Evolutionary conservation across 2,888 invertebrate species (phyloP).

Genomic region (Trachelus iudaicus): DNA sequence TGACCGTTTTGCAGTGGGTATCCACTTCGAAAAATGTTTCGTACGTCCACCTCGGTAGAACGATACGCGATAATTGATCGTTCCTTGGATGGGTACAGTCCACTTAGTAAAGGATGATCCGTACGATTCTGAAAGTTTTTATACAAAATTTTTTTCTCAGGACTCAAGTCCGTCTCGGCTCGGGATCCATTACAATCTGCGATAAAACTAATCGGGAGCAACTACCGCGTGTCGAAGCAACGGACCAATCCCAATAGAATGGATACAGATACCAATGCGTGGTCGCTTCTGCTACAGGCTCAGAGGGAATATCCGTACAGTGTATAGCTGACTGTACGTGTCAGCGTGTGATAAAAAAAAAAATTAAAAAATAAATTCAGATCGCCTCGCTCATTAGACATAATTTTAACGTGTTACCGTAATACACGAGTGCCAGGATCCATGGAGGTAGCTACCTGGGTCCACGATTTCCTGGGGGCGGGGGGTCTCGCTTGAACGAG

Average conservation of each 20-base stretch:
- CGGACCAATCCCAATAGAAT: slow-evolving; percentile 1
- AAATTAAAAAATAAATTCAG: not conserved
- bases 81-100: not conserved
- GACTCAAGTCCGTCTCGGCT: not conserved
- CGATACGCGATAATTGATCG: not conserved
- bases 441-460: not conserved
- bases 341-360: not conserved
- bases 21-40: not conserved
- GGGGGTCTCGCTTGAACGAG: slow-evolving; percentile 25
- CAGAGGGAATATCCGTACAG: not conserved
- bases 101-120: not conserved
- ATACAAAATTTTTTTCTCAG: not conserved
- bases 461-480: not conserved
- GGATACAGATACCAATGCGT: not conserved
- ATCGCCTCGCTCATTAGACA: slow-evolving; percentile 1
- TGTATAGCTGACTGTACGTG: not conserved
- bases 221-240: slow-evolving; percentile 39
- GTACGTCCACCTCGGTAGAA: not conserved
- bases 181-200: not conserved
- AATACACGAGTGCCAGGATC: not conserved
- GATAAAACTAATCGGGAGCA: slow-evolving; percentile 23
- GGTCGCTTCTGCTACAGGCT: not conserved
- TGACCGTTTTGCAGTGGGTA: not conserved
- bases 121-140: not conserved
- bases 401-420: slow-evolving; percentile 4